Evolutionary conservation across 2,888 invertebrate genomes (phyloP).

Genomic region (Dromius quadrimaculatus): DNA sequence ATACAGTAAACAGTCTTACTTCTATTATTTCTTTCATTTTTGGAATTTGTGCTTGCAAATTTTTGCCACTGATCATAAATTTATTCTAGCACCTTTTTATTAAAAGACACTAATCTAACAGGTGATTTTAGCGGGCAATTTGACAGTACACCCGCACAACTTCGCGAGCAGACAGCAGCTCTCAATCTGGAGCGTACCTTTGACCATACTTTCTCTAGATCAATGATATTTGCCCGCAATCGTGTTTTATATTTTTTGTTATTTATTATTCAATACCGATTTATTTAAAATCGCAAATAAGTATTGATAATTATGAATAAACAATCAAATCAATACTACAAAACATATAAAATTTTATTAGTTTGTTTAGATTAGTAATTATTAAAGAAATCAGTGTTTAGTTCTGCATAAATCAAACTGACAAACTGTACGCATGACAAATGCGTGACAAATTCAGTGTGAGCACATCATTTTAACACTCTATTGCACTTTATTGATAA

Average conservation of each 20-base stretch:
- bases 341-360: neutral
- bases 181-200: slow-evolving; percentile 22
- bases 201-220: slow-evolving; percentile 32
- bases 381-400: too few species aligned
- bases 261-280: neutral
- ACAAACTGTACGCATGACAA: slow-evolving; percentile 41
- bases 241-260: neutral
- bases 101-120: slow-evolving; percentile 26
- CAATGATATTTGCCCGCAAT: slow-evolving; percentile 1
- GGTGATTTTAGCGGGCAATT: slow-evolving; percentile 36
- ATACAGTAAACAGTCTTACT: slow-evolving; percentile 42
- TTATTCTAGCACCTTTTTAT: slow-evolving; percentile 22
- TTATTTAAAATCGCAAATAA: too few species aligned
- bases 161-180: slow-evolving; percentile 12
- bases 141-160: slow-evolving; percentile 37
- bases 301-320: too few species aligned
- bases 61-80: too few species aligned
- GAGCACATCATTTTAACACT: slow-evolving; percentile 45
- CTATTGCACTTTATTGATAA: slow-evolving; percentile 47
- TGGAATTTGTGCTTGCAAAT: slow-evolving; percentile 3
- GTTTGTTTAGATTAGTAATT: too few species aligned
- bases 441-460: slow-evolving; percentile 18
- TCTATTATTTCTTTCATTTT: slow-evolving; percentile 22
- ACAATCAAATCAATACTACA: too few species aligned
- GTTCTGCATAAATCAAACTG: slow-evolving; percentile 36